A percentile compares a stretch with the other conserved stretches of the same genome.
These are phyloP conservation scores for Upupa epops DNA, from an alignment of 2,113 vertebrate species.

Conservation along the genomic window DNA sequence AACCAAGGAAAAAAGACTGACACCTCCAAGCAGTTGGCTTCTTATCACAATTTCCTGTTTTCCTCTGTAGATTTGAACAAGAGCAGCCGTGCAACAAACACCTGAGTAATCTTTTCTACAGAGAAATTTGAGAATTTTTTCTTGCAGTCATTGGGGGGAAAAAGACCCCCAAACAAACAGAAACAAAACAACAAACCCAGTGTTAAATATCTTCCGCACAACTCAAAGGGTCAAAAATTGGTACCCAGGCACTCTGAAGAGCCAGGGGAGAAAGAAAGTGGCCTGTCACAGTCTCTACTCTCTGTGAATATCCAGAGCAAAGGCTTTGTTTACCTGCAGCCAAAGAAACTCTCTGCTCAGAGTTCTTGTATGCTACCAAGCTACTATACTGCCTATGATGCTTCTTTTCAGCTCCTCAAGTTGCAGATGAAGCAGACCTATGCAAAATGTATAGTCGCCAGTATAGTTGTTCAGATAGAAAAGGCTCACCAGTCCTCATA, in stretches of 20 bases:
- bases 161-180: not conserved
- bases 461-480: not conserved
- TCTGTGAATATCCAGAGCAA: no score
- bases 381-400: not conserved
- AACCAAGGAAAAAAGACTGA: not conserved
- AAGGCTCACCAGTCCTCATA: not conserved
- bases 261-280: not conserved
- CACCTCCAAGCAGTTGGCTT: not conserved
- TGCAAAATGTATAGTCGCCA: not conserved
- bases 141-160: not conserved
- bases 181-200: not conserved
- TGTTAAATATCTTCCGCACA: not conserved
- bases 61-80: not conserved
- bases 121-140: not conserved
- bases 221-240: not conserved
- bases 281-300: not conserved
- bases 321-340: not conserved
- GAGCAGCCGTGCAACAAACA: not conserved
- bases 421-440: not conserved
- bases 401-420: not conserved
- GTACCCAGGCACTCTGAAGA: not conserved
- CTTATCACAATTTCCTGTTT: not conserved
- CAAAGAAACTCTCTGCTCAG: not conserved
- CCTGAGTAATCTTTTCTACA: not conserved
- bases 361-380: not conserved